Base-by-base conservation (phyloP, 2,888 invertebrate genomes). In the Stenurella melanura region DNA sequence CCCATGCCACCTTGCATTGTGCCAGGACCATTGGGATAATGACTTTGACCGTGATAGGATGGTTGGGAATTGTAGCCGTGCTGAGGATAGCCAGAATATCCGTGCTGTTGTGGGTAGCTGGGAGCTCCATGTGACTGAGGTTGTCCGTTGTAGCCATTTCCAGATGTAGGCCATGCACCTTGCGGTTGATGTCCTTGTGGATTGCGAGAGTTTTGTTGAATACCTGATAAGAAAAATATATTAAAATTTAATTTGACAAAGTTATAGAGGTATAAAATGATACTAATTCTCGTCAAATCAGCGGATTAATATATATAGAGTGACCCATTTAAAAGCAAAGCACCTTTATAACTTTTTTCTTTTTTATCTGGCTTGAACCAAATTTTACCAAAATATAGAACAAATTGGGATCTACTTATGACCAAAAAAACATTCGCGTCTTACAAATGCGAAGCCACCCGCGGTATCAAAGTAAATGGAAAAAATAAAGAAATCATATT, bases 1-100 rank as follows among this genome's bases (percentile, higher is more conserved):
- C 81, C 78, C 58, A 61, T 50, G 11, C 76, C 79, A 42, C 73
- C 75, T 66, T 74, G 66, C 18, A 76, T 76, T 10, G 77, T 78
- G 6, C n/a, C n/a, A 57, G 67, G 57, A 73, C 18, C 74, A 75
- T 75, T 77, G 72, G 66, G 50, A 50, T 50, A 50, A 3, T 50
- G 50, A 50, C 50, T n/a, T n/a, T 50, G 50, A 5, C 50, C 50
- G 5, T 50, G 50, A 11, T 50, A 50, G 15, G 50, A 50, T n/a
- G 50, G 50, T 6, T 77, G 76, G 15, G 71, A 70, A 21, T 72
- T 64, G 58, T 79, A 76, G 21, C 76, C 74, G 11, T 57, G 54
- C 57, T 60, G 58, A 26, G 64, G 64, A 18, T 64, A 73, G 11
- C 74, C 76, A 17, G 78, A 71, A 26, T 73, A 69, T n/a, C 74